Evolutionary conservation across 2,797 vertebrate genomes (phyloP), one percentile per base, ranked within the genome.

Genomic region (Syngnathus rostellatus): DNA sequence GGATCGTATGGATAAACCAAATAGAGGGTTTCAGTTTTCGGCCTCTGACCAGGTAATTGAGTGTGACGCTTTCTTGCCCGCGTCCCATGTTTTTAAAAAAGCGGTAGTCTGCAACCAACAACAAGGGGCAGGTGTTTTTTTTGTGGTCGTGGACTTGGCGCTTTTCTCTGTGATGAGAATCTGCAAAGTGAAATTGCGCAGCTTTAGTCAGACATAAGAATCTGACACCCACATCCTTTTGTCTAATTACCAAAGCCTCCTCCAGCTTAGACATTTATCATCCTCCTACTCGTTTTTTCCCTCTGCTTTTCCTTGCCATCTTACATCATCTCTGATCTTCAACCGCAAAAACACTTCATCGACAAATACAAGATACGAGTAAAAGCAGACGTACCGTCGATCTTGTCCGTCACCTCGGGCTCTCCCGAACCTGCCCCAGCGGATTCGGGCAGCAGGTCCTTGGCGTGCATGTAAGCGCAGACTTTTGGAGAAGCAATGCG

Each of bases 101-200:
- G 63, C 96, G 96, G 83, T 99, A 93, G 78, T 99, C 97, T 25
- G 97, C 97, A 10, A 99, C 97, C 70, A 99, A 92, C 79, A 99
- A 67, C 83, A 99, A 87, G 41, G 93, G 93, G 77, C 97, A 99
- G 0, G 97, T 99, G 71, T 99, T 97, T 84, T 92, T 97, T 79
- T 86, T 86, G 61, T 84, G 92, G 62, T 94, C 84, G 0, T 91
- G 83, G 10, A 57, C 0, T 38, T 89, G 79, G 55, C 93, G 89
- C 85, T 89, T 97, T 75, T 89, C 89, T 76, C 95, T 90, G 72
- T 81, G 90, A 48, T 81, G 72, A 77, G 69, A 67, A 68, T 85
- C 95, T 92, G 23, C 5, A 63, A 62, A 51, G 43, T 8, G 63
- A 55, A 54, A 62, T 53, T 31, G 31, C 60, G 39, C 16, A 57